A percentile compares a stretch with the other conserved stretches of the same genome.
Evolutionary conservation across 2,888 invertebrate species (phyloP).

Genomic region (Lepidochitona cinerea): DNA sequence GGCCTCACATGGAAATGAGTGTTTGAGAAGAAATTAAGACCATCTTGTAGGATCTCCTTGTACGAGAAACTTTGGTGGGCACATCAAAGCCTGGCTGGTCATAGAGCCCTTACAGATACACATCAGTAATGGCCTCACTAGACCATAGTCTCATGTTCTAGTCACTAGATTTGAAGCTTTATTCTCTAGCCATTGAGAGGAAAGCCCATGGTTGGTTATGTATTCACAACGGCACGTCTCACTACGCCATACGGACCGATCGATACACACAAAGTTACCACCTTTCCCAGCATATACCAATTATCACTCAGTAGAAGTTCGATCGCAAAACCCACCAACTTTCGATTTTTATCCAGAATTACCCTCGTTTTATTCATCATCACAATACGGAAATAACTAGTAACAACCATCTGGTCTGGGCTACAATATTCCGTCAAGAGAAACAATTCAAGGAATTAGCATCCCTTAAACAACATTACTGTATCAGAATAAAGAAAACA

Average conservation of each 20-base stretch:
- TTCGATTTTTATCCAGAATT: slow-evolving; percentile 3
- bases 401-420: background rate
- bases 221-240: background rate
- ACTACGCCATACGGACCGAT: background rate
- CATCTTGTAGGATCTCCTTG: background rate
- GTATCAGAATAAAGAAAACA: no score
- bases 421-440: background rate
- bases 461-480: background rate
- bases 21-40: slow-evolving; percentile 6
- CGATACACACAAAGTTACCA: slow-evolving; percentile 5
- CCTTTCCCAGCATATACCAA: slow-evolving; percentile 2
- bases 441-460: background rate
- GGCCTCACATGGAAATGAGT: background rate
- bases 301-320: background rate
- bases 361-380: background rate
- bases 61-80: background rate
- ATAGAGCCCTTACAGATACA: slow-evolving; percentile 4
- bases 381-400: slow-evolving; percentile 1
- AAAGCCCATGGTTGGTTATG: background rate
- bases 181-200: background rate
- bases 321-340: background rate
- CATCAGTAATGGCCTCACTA: background rate
- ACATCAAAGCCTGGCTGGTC: background rate
- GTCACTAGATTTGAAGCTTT: background rate
- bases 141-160: background rate